Base-by-base conservation (phyloP, 2,113 vertebrate genomes). In the Corynorhinus townsendii region DNA sequence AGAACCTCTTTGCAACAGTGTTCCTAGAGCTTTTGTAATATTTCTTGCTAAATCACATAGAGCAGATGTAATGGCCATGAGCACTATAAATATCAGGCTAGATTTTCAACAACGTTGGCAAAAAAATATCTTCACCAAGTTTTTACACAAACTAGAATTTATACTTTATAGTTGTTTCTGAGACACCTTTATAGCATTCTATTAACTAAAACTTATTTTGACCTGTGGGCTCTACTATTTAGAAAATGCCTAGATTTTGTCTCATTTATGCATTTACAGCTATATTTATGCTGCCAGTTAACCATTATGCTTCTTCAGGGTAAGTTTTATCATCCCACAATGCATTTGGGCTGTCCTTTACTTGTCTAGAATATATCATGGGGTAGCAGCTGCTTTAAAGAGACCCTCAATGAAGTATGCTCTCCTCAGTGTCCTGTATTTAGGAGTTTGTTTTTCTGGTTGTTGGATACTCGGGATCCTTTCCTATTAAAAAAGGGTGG, bases 191-290 rank as follows among this genome's bases (percentile, higher is more conserved):
- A 73, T 93, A 96, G 43, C 95, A 97, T 96, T 98, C 94, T 97
- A 97, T 98, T 97, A 98, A 98, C 98, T 98, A 98, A 98, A 98
- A 97, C 92, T 97, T 91, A 97, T 28, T 86, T 69, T 14, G 93
- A 96, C 66, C 95, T 81, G 75, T 97, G 83, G 77, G 68, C 59
- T 97, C 87, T 77, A 96, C 96, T 96, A 97, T 95, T 98, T 97
- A 98, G 97, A 93, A 97, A 97, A 98, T 92, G 96, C 68, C 85
- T 62, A 94, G 95, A 97, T 97, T 97, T 97, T 95, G 96, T 97
- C 93, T 97, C 91, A 95, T 96, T 96, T 97, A 81, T 59, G 77
- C 90, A 82, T 97, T 98, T 98, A 97, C 68, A 96, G 85, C 90
- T 0, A 19, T 93, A 83, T 95, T 97, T 95, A 12, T 97, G 86